A percentile compares a stretch with the other conserved stretches of the same genome.
Evolutionary conservation across 2,888 invertebrate genomes (phyloP).

Genomic region (Polymixis flavicincta): DNA sequence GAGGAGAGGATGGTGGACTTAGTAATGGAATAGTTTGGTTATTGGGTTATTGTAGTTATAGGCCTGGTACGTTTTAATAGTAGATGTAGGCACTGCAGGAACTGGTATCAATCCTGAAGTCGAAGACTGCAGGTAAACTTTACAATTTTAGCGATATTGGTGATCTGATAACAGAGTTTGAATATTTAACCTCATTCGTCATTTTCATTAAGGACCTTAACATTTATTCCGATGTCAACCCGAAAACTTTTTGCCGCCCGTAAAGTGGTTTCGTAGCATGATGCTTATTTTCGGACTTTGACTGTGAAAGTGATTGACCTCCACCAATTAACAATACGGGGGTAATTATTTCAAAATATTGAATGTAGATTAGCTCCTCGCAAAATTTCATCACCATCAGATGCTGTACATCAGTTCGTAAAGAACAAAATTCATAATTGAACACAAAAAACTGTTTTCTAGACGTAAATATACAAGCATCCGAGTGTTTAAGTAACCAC

Average conservation of each 20-base stretch:
- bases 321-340: no score
- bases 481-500: no score
- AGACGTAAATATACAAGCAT: background rate
- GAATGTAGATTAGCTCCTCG: no score
- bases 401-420: background rate
- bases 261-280: background rate
- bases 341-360: no score
- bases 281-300: no score
- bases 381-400: no score
- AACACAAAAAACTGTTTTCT: background rate
- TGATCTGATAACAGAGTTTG: background rate
- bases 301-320: background rate
- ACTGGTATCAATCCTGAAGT: background rate
- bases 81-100: background rate
- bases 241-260: background rate
- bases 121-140: background rate
- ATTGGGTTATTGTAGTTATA: background rate
- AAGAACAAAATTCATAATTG: background rate
- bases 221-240: no score
- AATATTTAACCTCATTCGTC: background rate
- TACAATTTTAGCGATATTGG: background rate
- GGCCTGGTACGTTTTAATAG: background rate
- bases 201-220: no score
- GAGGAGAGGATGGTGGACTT: slow-evolving; percentile 47
- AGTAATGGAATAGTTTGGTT: slow-evolving; percentile 10